These are phyloP conservation scores for Cacatua alba DNA, from an alignment of 2,113 vertebrate genomes.

Conservation along the genomic window DNA sequence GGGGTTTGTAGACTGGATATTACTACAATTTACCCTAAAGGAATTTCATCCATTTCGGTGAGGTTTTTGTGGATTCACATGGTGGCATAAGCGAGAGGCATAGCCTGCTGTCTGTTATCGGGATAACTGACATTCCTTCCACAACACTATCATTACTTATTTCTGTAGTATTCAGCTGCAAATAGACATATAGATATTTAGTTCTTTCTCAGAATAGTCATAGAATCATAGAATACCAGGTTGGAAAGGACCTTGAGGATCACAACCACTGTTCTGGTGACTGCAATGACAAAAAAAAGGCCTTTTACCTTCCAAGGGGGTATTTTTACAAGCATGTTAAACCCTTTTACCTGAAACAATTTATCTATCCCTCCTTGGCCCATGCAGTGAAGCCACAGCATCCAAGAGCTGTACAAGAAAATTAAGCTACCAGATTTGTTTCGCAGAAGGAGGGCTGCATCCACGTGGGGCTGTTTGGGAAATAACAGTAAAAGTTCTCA, in stretches of 20 bases:
- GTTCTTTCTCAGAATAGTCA: slow-evolving; percentile 38
- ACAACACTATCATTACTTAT: slow-evolving; percentile 16
- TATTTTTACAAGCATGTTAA: not conserved
- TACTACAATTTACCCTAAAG: not conserved
- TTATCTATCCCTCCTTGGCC: not conserved
- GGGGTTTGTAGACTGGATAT: not conserved
- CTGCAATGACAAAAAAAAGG: not conserved
- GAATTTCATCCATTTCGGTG: slow-evolving; percentile 14
- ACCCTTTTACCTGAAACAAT: slow-evolving; percentile 17
- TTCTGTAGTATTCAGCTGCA: slow-evolving; percentile 56
- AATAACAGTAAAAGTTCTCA: not conserved
- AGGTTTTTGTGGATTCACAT: slow-evolving; percentile 1
- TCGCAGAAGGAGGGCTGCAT: not conserved
- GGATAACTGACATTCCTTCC: slow-evolving; percentile 67
- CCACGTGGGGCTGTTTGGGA: not conserved
- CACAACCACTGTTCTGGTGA: not conserved
- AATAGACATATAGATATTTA: slow-evolving; percentile 47
- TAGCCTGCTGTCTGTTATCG: slow-evolving; percentile 35
- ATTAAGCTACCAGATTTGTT: not conserved
- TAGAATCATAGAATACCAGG: not conserved
- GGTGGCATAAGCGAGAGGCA: slow-evolving; percentile 7
- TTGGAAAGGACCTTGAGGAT: not conserved
- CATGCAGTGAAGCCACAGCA: not conserved
- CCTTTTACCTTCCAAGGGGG: slow-evolving; percentile 9
- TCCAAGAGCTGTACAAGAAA: not conserved